A percentile compares a stretch with the other conserved stretches of the same genome.
These are phyloP conservation scores for Petaurus breviceps DNA, from an alignment of 2,113 vertebrate species.

Conservation along the genomic window DNA sequence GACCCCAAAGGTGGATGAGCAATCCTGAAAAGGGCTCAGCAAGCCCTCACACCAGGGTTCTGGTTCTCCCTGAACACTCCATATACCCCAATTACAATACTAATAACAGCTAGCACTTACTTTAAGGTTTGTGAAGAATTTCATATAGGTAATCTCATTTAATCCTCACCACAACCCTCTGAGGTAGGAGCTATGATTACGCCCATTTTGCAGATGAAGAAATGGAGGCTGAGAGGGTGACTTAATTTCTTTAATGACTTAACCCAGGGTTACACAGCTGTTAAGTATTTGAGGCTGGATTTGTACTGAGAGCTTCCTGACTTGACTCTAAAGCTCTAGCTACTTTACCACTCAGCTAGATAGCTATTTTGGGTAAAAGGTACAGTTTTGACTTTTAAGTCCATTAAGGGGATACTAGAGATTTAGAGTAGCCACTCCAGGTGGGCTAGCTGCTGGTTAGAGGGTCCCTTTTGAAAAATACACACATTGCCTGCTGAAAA, in stretches of 20 bases:
- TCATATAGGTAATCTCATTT: not conserved
- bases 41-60: too few species aligned
- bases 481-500: not conserved
- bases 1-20: too few species aligned
- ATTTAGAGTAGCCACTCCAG: not conserved
- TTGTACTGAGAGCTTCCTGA: not conserved
- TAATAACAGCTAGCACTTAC: not conserved
- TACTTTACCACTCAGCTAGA: not conserved
- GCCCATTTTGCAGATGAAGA: not conserved
- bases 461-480: not conserved
- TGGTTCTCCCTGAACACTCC: too few species aligned
- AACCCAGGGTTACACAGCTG: not conserved
- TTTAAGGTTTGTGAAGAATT: not conserved
- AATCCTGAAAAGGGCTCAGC: too few species aligned
- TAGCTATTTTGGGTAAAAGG: not conserved
- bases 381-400: not conserved
- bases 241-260: too few species aligned
- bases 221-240: not conserved
- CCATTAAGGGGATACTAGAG: not conserved
- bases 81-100: too few species aligned
- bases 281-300: not conserved
- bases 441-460: not conserved
- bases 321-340: not conserved
- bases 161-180: not conserved
- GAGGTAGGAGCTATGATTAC: not conserved